Evolutionary conservation across 1,140 invertebrate species (phyloP).

Genomic region (Acromyrmex charruanus): DNA sequence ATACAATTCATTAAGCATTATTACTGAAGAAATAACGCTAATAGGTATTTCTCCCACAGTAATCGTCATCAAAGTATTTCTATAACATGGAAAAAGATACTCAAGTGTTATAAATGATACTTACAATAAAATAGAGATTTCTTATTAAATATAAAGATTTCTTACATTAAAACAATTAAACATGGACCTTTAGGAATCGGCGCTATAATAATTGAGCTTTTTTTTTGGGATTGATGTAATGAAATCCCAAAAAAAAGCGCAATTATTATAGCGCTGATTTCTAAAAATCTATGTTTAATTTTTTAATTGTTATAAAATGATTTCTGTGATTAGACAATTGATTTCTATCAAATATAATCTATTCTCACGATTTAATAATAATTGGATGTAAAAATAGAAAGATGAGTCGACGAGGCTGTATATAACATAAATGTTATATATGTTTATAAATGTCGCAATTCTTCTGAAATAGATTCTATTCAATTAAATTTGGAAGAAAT

Average conservation of each 20-base stretch:
- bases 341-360: not conserved
- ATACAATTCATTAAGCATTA: not conserved
- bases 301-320: not conserved
- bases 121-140: too few relatives aligned
- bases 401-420: not conserved
- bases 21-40: not conserved
- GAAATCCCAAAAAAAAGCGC: too few relatives aligned
- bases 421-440: not conserved
- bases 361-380: not conserved
- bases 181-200: too few relatives aligned
- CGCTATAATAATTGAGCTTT: too few relatives aligned
- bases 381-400: not conserved
- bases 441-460: not conserved
- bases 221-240: too few relatives aligned
- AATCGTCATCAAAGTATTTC: not conserved
- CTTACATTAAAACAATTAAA: too few relatives aligned
- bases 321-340: not conserved
- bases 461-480: not conserved
- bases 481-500: not conserved
- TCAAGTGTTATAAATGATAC: too few relatives aligned
- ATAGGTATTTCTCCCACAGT: not conserved
- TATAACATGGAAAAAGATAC: not conserved
- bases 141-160: too few relatives aligned
- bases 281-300: too few relatives aligned
- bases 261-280: too few relatives aligned